Evolutionary conservation across 2,888 invertebrate genomes (phyloP).

Genomic region (Arctia plantaginis): DNA sequence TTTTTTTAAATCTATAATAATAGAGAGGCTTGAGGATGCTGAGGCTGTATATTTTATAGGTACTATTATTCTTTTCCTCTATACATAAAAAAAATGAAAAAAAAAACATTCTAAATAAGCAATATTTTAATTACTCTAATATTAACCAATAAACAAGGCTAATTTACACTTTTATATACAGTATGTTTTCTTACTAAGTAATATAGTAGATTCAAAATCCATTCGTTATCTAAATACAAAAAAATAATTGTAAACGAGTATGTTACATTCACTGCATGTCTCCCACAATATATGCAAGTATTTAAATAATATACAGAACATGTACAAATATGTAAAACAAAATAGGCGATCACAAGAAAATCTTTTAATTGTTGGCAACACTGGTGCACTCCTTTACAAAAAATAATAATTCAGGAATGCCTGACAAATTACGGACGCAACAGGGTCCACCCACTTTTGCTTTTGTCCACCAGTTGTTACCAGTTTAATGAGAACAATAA

Average conservation of each 20-base stretch:
- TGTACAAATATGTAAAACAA: neutral
- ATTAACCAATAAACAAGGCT: slow-evolving; percentile 48
- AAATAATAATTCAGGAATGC: no score
- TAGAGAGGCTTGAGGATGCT: no score
- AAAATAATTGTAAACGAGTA: neutral
- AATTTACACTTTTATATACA: slow-evolving; percentile 47
- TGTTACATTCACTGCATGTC: slow-evolving; percentile 3
- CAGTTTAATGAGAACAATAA: no score
- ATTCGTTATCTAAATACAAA: neutral
- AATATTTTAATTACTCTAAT: slow-evolving; percentile 47
- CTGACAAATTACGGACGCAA: no score
- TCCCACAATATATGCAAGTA: neutral
- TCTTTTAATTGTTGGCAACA: neutral
- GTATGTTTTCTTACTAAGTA: slow-evolving; percentile 34
- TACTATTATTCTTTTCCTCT: no score
- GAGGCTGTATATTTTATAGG: no score
- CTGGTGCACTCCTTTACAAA: neutral
- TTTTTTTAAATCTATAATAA: no score
- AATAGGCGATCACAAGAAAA: neutral
- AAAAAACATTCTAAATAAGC: slow-evolving; percentile 33
- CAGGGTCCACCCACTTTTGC: no score
- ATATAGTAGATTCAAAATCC: slow-evolving; percentile 13
- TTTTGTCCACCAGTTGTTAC: no score
- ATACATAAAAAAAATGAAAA: neutral
- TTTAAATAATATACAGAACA: slow-evolving; percentile 6